These are phyloP conservation scores for Salvelinus sp. DNA, from an alignment of 2,113 vertebrate genomes.

Conservation along the genomic window DNA sequence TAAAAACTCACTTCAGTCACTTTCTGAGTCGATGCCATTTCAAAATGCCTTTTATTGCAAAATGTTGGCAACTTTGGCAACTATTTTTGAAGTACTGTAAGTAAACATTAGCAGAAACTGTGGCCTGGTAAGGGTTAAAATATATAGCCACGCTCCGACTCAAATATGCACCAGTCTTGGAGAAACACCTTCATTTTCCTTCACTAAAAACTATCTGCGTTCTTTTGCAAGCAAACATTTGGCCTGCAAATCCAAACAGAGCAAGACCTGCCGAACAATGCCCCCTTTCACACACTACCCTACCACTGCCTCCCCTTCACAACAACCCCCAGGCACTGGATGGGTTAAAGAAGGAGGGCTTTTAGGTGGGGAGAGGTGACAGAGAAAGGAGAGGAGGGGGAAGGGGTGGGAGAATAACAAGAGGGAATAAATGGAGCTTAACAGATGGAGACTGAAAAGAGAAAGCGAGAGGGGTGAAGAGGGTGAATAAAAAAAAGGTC, in stretches of 20 bases:
- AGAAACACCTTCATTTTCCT: conserved; percentile 31
- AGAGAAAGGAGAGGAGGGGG: conserved; percentile 5
- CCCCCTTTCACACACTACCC: conserved; percentile 78
- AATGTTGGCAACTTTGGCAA: neutral
- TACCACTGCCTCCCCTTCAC: conserved; percentile 55
- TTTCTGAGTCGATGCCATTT: neutral
- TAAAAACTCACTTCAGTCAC: neutral
- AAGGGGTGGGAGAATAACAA: conserved; percentile 1
- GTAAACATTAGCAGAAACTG: neutral
- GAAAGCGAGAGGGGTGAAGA: conserved; percentile 17
- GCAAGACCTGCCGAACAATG: conserved; percentile 80
- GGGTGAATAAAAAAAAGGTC: neutral
- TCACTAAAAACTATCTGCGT: conserved; percentile 67
- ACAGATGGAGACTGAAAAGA: conserved; percentile 57
- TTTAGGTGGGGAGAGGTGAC: neutral
- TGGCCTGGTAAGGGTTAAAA: neutral
- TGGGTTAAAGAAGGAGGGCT: conserved; percentile 9
- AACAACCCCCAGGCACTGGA: conserved; percentile 35
- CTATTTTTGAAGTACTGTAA: too few species aligned
- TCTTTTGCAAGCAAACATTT: conserved; percentile 83
- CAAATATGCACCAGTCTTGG: conserved; percentile 14
- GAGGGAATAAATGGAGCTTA: conserved; percentile 40
- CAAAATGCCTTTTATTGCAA: neutral
- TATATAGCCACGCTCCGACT: neutral
- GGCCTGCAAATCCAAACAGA: conserved; percentile 76